Base-by-base conservation (phyloP, 2,797 vertebrate species). In the Helostoma temminkii region DNA sequence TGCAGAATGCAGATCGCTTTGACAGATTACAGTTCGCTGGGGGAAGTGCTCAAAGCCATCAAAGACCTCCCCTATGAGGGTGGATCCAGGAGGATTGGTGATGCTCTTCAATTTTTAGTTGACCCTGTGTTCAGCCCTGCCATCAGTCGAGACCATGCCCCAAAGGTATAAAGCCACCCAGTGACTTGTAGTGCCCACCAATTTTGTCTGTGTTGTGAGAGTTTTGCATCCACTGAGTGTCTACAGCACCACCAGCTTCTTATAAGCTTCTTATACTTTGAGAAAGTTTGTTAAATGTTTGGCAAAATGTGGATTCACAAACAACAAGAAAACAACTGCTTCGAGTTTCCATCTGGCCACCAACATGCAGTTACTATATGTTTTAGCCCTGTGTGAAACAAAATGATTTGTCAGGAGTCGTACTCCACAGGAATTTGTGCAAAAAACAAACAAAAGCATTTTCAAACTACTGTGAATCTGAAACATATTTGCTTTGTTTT, bases 1-100 rank as follows among this genome's bases (percentile, higher is more conserved):
- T 32, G 1, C 78, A 96, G 95, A 86, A 95, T 95, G 92, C 89
- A 70, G 5, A 94, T 96, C 22, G 95, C 94, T 62, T 82, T 96
- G 88, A 94, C 94, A 0, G 96, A 96, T 86, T 95, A 94, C 4
- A 80, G 74, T 64, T 91, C 91, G 16, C 34, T 92, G 1, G 75
- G 91, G 19, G 95, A 95, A 48, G 89, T 88, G 25, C 84, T 96
- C 61, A 86, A 85, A 62, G 93, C 94, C 4, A 45, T 95, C 71
- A 89, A 85, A 80, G 91, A 89, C 47, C 86, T 96, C 28, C 89
- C 86, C 1, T 92, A 88, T 25, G 81, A 93, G 39, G 94, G 95
- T 0, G 88, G 95, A 45, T 90, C 83, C 86, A 93, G 94, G 67
- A 93, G 83, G 37, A 95, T 72, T 0, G 95, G 95, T 0, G 80